Base-by-base conservation (phyloP, 2,888 invertebrate genomes). In the Drosophila mercatorum region DNA sequence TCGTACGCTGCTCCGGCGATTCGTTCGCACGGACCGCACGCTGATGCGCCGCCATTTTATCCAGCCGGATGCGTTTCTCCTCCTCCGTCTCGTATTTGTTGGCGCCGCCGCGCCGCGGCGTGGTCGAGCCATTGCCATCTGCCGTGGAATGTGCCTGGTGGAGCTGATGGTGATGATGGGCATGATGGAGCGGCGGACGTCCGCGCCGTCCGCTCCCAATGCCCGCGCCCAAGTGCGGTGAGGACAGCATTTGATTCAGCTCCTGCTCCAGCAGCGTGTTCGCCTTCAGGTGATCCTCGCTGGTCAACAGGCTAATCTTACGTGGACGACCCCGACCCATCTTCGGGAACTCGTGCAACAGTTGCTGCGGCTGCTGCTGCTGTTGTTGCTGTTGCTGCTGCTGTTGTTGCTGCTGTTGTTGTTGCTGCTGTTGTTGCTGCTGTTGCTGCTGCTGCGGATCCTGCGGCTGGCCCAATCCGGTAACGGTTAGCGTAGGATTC, bases 31-130 rank as follows among this genome's bases (percentile, higher is more conserved):
- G 90, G 38, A 92, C 88, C 10, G 90, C 88, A 28, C 93, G 88
- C 76, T 93, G 92, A 75, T 92, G 91, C 34, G 92, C 92, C 2
- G 93, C 93, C 91, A 93, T 92, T 78, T 92, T 93, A 44, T 92
- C 90, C 34, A 93, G 80, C 12, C 93, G 90, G 17, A 91, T 68
- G 11, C 91, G 91, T 68, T 93, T 92, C 72, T 93, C 92, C 6
- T 92, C 91, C 58, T 93, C 92, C 22, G 91, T 91, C 83, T 93
- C 93, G 64, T 93, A 92, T 75, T 93, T 93, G 76, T 91, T 90
- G 77, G 90, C 89, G 69, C 91, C 91, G 70, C 90, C 90, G 76
- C 92, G 91, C 52, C 91, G 89, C 51, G 86, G 80, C 67, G 81
- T 80, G 47, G 43, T 55, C 60, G 64, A 36, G 36, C 56, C 60